Evolutionary conservation across 2,797 vertebrate genomes (phyloP), one percentile per base, ranked within the genome.

Genomic region (Bucorvus abyssinicus): DNA sequence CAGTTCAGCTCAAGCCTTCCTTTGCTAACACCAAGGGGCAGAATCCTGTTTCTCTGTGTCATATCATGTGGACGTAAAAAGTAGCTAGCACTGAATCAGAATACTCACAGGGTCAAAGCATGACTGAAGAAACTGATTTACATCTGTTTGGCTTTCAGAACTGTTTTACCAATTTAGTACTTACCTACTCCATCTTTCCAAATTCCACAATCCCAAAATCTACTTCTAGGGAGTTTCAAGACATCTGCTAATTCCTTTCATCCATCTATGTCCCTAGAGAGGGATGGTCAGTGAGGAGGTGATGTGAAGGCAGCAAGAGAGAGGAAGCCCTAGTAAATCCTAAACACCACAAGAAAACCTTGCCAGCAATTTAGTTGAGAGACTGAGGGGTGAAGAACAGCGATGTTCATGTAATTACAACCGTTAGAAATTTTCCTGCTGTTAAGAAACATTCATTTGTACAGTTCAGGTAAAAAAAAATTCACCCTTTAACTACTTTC

Each of bases 221-320:
- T 88, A 89, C 61, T 70, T 93, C 75, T 84, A 92, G 44, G 59
- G 42, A 80, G 22, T 94, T 94, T 93, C 76, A 93, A 85, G 80
- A 88, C 68, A 76, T 63, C 90, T 91, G 61, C 82, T 93, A 91
- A 95, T 80, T 93, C 68, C 71, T 85, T 88, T 90, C 76, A 73
- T 89, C 68, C 63, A 81, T 64, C 85, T 71, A 52, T 68, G 65
- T 91, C 84, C 78, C 89, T 91, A 94, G 40, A 68, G 74, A 87
- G 49, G 73, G 77, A 87, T 60, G 73, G 74, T 81, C 69, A 93
- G 57, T 56, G 40, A 90, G 57, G 67, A 87, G 19, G 21, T 81
- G 78, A 90, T 64, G 34, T 84, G 77, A 92, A 93, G 15, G 29
- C 52, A 73, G 76, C 63, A 79, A 47, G 73, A 69, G 18, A 90